Base-by-base conservation (phyloP, 2,888 invertebrate species). In the Ganaspis brasiliensis region DNA sequence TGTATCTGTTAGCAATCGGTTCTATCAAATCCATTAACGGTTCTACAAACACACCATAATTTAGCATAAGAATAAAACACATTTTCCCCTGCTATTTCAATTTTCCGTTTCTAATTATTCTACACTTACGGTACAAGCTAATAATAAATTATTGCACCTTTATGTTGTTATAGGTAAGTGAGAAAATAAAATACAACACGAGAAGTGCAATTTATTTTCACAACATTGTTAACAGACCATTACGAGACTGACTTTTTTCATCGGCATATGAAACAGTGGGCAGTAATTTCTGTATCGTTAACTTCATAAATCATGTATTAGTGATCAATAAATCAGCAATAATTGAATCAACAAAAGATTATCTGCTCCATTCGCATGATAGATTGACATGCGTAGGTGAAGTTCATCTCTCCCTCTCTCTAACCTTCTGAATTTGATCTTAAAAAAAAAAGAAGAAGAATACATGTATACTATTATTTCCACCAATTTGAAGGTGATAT, bases 271-370 rank as follows among this genome's bases (percentile, higher is more conserved):
- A 56, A 56, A 14, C 24, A 56, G 14, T 45, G 24, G 63, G 40
- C 16, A 63, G 63, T 63, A 67, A 45, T 40, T 45, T 26, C 21
- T 45, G 19, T 21, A 40, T 63, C 37, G 21, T 9, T 35, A 24
- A 14, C 45, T 2, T 6, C 1, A 67, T 63, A 63, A 63, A 37
- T 63, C 37, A 63, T 19, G 6, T 10, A 21, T 14, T 59, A 21
- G 37, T 21, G 40, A 21, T 67, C 45, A 24, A 67, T 67, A 67
- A 40, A 67, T 67, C 45, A 67, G 9, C 14, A 24, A 67, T 45
- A 67, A 45, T 67, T 67, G 45, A 67, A 67, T 67, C 67, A 67
- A 45, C 40, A 67, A 67, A 21, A 24, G 40, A 45, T 67, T n/a
- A 67, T 24, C 24, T 67, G 9, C 9, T 21, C 40, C 24, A 67